These are phyloP conservation scores for Laterallus jamaicensis DNA, from an alignment of 2,113 vertebrate genomes.

Conservation along the genomic window DNA sequence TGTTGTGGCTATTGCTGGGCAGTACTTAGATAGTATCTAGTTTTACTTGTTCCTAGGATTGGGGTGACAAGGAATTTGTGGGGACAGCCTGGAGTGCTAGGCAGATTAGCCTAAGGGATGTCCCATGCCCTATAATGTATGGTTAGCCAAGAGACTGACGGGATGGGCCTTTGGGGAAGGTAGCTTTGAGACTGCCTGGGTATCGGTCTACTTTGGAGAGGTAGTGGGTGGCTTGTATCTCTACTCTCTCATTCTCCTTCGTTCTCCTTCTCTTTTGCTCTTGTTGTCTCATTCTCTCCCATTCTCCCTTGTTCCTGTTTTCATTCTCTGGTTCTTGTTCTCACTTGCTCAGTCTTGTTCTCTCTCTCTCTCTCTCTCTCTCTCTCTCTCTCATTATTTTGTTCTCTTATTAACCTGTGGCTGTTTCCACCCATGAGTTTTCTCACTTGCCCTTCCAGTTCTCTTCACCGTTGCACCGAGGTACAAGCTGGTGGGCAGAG, in stretches of 20 bases:
- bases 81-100: not conserved
- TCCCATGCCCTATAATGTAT: rapidly evolving
- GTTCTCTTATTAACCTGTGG: not conserved
- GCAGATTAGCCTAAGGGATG: not conserved
- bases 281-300: no score
- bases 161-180: not conserved
- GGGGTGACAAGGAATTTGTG: not conserved
- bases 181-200: not conserved
- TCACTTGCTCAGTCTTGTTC: no score
- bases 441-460: not conserved
- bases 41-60: not conserved
- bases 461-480: not conserved
- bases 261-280: no score
- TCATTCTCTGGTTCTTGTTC: no score
- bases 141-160: not conserved
- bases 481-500: not conserved
- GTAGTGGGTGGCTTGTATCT: no score
- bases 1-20: not conserved
- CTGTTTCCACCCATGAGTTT: not conserved
- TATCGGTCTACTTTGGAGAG: not conserved
- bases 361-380: no score
- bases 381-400: not conserved
- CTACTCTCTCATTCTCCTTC: no score
- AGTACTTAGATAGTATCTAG: not conserved
- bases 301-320: no score